Percentiles rank a stretch among this genome's conserved stretches.
These are phyloP conservation scores for Philotrypesis tridentata DNA, from an alignment of 1,140 invertebrate genomes.

Conservation along the genomic window DNA sequence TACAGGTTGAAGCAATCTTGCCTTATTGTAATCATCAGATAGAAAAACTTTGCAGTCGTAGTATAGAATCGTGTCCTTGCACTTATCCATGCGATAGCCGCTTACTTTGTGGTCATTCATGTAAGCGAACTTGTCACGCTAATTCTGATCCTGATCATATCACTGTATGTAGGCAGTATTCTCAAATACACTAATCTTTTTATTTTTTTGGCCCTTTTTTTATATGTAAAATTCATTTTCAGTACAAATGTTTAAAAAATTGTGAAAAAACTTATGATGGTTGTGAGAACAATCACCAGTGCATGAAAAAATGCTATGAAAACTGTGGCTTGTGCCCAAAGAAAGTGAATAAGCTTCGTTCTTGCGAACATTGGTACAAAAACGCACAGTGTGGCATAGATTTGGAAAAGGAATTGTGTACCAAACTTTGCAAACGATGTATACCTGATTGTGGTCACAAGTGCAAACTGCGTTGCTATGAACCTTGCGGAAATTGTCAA, in stretches of 20 bases:
- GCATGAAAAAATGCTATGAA: constrained; percentile 72
- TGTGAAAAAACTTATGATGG: neutral
- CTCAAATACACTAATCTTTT: too few species aligned
- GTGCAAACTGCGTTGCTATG: neutral
- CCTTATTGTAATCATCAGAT: constrained; percentile 1
- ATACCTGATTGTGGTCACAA: constrained; percentile 8
- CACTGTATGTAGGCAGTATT: too few species aligned
- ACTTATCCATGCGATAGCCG: neutral
- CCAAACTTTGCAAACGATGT: neutral
- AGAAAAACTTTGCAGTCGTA: neutral
- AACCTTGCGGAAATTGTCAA: neutral
- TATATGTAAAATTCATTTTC: neutral
- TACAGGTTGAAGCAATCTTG: neutral
- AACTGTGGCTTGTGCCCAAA: constrained; percentile 72
- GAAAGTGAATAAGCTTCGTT: constrained; percentile 68
- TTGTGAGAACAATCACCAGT: constrained; percentile 66
- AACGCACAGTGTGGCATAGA: neutral
- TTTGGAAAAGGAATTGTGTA: neutral
- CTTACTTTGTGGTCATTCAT: constrained; percentile 20
- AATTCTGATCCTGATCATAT: constrained; percentile 15
- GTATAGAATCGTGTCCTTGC: neutral
- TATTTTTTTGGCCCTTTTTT: too few species aligned
- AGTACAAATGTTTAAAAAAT: constrained; percentile 2
- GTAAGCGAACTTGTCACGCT: neutral
- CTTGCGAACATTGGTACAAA: constrained; percentile 67